Evolutionary conservation across 2,888 invertebrate genomes (phyloP).

Genomic region (Calameuta idolon): DNA sequence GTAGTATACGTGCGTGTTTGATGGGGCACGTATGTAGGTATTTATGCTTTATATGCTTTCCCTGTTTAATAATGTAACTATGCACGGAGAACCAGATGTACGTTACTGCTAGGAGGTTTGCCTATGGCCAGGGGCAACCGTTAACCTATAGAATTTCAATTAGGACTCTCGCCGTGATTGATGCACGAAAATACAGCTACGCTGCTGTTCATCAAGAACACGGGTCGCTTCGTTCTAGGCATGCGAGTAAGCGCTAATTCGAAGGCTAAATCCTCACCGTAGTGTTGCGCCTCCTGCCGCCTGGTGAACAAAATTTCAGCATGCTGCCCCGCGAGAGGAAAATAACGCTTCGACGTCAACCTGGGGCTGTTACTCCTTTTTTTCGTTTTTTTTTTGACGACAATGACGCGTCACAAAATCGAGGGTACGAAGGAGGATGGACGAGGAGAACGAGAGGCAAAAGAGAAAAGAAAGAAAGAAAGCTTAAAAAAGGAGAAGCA

Average conservation of each 20-base stretch:
- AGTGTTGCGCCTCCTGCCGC: conserved; percentile 70
- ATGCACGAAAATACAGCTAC: neutral
- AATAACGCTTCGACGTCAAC: neutral
- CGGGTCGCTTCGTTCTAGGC: neutral
- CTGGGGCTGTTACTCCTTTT: conserved; percentile 12
- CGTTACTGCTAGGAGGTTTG: neutral
- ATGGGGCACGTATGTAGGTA: neutral
- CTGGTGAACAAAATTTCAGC: conserved; percentile 75
- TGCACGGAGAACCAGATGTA: neutral
- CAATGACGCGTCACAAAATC: conserved; percentile 7
- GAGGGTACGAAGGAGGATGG: conserved; percentile 3
- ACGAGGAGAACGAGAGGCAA: neutral
- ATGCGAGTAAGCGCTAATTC: conserved; percentile 24
- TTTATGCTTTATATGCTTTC: neutral
- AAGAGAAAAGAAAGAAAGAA: neutral
- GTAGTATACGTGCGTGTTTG: neutral
- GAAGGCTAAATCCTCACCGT: conserved; percentile 60
- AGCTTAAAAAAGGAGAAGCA: neutral
- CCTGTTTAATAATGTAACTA: neutral
- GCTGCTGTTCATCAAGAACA: neutral
- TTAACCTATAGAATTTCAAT: neutral
- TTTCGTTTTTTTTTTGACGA: conserved; percentile 21
- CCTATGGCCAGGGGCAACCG: neutral
- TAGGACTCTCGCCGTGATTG: neutral
- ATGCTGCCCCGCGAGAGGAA: conserved; percentile 51